These are phyloP conservation scores for Anarsia innoxiella DNA, from an alignment of 2,888 invertebrate species.

Conservation along the genomic window DNA sequence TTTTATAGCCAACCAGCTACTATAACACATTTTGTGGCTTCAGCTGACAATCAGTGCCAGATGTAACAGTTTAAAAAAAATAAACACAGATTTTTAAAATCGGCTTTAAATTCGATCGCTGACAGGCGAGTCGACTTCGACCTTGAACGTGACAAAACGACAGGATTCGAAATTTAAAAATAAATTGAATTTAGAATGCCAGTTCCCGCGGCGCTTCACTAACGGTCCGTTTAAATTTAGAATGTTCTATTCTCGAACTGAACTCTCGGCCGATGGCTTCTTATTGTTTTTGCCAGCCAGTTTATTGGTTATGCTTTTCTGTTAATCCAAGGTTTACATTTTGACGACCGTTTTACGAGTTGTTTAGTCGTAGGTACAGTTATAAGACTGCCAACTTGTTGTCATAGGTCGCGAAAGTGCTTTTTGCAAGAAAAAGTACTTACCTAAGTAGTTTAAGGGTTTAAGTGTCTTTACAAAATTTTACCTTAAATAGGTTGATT, in stretches of 20 bases:
- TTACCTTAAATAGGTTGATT: too few relatives aligned
- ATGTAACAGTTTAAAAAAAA: slow-evolving; percentile 38
- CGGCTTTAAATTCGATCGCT: slow-evolving; percentile 30
- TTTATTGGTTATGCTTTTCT: neutral
- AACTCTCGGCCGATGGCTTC: slow-evolving; percentile 65
- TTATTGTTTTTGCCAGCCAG: slow-evolving; percentile 58
- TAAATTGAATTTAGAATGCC: slow-evolving; percentile 52
- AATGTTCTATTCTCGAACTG: slow-evolving; percentile 70
- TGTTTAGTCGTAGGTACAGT: too few relatives aligned
- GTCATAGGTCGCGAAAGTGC: too few relatives aligned
- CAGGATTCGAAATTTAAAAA: slow-evolving; percentile 61
- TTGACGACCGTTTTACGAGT: too few relatives aligned
- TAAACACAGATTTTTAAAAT: slow-evolving; percentile 20
- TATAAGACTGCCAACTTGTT: too few relatives aligned
- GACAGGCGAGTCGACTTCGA: slow-evolving; percentile 43
- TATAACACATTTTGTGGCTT: slow-evolving; percentile 32
- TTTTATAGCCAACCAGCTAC: slow-evolving; percentile 43
- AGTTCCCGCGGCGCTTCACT: slow-evolving; percentile 65
- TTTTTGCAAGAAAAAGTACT: too few relatives aligned
- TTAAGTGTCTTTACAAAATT: too few relatives aligned
- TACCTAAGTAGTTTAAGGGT: too few relatives aligned
- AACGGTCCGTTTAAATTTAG: slow-evolving; percentile 67
- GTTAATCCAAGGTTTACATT: too few relatives aligned
- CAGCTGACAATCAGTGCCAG: slow-evolving; percentile 36
- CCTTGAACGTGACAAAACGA: slow-evolving; percentile 70